These are phyloP conservation scores for Bombycilla garrulus DNA, from an alignment of 2,113 vertebrate genomes.

Conservation along the genomic window DNA sequence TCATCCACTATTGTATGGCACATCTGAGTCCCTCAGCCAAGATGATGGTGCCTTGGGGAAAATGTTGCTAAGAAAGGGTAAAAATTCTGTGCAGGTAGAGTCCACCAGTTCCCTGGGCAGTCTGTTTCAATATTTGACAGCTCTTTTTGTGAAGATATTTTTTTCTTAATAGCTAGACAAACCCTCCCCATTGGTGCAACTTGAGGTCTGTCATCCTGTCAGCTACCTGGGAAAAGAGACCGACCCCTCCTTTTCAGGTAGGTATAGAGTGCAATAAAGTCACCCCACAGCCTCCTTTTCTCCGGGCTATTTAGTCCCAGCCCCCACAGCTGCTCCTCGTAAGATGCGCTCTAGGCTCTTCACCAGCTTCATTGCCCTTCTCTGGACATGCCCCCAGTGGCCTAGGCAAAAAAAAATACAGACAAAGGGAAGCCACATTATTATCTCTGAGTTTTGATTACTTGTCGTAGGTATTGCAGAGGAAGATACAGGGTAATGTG, in stretches of 20 bases:
- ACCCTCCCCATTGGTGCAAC: not conserved
- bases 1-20: not conserved
- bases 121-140: not conserved
- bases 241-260: not conserved
- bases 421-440: not conserved
- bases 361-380: not conserved
- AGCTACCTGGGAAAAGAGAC: not conserved
- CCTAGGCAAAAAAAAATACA: not conserved
- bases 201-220: not conserved
- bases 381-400: not conserved
- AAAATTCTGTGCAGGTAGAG: not conserved
- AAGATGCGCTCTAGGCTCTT: not conserved
- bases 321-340: accelerated
- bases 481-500: not conserved
- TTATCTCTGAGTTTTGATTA: not conserved
- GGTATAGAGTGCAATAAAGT: not conserved
- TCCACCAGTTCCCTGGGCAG: not conserved
- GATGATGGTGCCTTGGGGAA: not conserved
- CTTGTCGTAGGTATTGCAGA: not conserved
- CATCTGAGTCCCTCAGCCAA: not conserved
- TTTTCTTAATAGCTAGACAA: not conserved
- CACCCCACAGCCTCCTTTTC: not conserved
- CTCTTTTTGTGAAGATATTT: not conserved
- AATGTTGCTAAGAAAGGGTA: not conserved
- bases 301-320: not conserved